These are phyloP conservation scores for Neoaliturus tenellus DNA, from an alignment of 2,888 invertebrate genomes.

Conservation along the genomic window DNA sequence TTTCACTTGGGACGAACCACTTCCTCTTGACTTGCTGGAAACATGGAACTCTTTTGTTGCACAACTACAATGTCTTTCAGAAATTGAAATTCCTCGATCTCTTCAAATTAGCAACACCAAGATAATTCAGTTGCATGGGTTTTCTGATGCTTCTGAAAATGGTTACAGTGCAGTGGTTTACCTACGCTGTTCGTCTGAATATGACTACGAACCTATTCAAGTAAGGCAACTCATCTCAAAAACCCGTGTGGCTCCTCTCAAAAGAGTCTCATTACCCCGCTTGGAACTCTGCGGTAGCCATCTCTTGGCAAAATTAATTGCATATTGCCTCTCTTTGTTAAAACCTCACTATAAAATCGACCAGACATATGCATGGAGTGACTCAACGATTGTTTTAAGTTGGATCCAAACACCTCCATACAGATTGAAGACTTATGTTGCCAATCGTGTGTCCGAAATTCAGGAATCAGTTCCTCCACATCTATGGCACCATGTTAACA, in stretches of 20 bases:
- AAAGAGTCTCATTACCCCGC: constrained; percentile 63
- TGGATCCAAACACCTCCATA: constrained; percentile 65
- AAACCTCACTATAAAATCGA: constrained; percentile 61
- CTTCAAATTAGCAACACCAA: background rate
- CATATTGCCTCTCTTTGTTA: background rate
- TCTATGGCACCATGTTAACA: constrained; percentile 67
- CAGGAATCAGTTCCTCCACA: constrained; percentile 63
- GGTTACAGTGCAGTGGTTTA: constrained; percentile 35
- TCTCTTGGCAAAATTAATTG: constrained; percentile 64
- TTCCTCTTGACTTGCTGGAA: background rate
- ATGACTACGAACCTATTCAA: background rate
- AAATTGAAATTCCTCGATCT: constrained; percentile 25
- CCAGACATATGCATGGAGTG: constrained; percentile 59
- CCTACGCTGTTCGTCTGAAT: background rate
- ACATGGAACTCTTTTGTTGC: constrained; percentile 2
- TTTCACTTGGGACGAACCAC: constrained; percentile 38
- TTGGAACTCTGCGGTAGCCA: constrained; percentile 64
- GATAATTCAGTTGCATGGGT: background rate
- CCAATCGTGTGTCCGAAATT: constrained; percentile 68
- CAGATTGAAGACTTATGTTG: constrained; percentile 63
- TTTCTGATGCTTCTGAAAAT: constrained; percentile 49
- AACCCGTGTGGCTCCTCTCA: constrained; percentile 57
- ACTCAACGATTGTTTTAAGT: constrained; percentile 64
- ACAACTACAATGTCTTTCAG: background rate
- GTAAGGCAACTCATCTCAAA: constrained; percentile 47